Conservation (phyloP, 2,113 vertebrate genomes). For the Phyllostomus hastatus region DNA sequence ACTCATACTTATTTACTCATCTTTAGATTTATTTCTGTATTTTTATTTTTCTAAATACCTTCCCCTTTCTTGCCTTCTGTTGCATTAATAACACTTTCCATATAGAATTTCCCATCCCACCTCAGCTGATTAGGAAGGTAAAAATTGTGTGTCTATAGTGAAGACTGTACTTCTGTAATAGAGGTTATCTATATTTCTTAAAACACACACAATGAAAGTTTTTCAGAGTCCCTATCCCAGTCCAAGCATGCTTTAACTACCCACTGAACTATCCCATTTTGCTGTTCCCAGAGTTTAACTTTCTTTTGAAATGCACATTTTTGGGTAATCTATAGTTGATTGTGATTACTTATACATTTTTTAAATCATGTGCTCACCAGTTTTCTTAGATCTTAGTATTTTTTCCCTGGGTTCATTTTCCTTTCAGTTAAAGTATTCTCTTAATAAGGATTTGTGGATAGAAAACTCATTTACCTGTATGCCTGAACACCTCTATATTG, state of each 20-base stretch:
- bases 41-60: neutral
- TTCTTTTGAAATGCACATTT: neutral
- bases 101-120: neutral
- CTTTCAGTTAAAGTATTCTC: neutral
- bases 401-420: neutral
- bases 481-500: neutral
- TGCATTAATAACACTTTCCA: neutral
- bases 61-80: neutral
- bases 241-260: neutral
- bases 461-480: neutral
- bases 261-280: neutral
- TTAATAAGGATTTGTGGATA: neutral
- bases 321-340: neutral
- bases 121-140: neutral
- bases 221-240: neutral
- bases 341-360: neutral
- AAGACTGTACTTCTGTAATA: neutral
- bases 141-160: neutral
- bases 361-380: neutral
- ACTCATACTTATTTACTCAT: conserved; percentile 15
- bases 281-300: neutral
- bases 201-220: neutral
- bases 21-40: neutral
- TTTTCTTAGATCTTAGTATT: neutral
- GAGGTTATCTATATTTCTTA: neutral